phyloP scores from a whole-genome alignment of 2,888 invertebrate species.

The Melanargia galathea region DNA sequence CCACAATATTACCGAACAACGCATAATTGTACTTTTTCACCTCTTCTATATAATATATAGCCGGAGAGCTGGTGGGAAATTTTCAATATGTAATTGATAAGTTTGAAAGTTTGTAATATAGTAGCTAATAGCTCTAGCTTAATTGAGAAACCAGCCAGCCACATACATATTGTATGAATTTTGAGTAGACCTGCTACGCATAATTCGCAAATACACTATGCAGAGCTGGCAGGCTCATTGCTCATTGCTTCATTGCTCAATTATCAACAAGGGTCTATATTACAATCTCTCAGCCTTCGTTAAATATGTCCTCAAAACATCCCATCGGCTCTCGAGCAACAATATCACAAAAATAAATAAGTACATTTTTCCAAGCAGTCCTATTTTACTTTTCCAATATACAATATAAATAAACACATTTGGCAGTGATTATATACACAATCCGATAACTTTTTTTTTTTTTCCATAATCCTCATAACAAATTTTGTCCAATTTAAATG shows the following conservation, averaged over 20 bases:
- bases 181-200: neutral
- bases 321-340: conserved; percentile 7
- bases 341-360: conserved; percentile 51
- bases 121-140: neutral
- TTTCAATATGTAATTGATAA: neutral
- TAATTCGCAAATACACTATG: neutral
- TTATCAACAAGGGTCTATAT: neutral
- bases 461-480: conserved; percentile 36
- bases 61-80: neutral
- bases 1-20: conserved; percentile 24
- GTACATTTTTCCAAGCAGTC: conserved; percentile 61
- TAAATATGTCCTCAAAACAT: conserved; percentile 1
- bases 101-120: neutral
- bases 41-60: conserved; percentile 17
- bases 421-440: conserved; percentile 68
- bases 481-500: conserved; percentile 70
- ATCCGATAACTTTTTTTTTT: conserved; percentile 47
- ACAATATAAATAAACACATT: conserved; percentile 57
- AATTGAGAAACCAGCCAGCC: neutral
- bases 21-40: conserved; percentile 28
- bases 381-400: conserved; percentile 46
- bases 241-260: no score
- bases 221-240: no score
- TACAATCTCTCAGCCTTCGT: neutral
- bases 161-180: neutral